Evolutionary conservation across 2,797 vertebrate genomes (phyloP), one percentile per base, ranked within the genome.

Genomic region (Etheostoma perlongum): DNA sequence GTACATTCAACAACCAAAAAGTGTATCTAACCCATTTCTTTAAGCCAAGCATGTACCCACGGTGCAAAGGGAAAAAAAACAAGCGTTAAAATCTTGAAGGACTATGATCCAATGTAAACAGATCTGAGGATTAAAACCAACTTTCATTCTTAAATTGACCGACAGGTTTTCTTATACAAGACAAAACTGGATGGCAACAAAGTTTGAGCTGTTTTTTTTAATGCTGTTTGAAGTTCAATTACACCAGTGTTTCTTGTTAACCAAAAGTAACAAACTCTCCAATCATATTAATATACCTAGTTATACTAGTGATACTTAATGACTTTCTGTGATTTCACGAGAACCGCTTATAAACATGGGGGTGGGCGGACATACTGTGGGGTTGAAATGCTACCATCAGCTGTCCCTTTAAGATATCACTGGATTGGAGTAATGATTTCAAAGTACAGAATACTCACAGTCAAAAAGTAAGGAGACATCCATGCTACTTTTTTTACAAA

Each of bases 31-130:
- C 8, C 8, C 6, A 14, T 67, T 30, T 49, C 27, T 27, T 9
- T 33, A 44, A 70, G 4, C n/a, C 10, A 11, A 63, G n/a, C 30
- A 33, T 16, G 40, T 25, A 16, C 18, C 3, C 21, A 19, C 36
- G 6, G 25, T 55, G 55, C 14, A 64, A 51, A 64, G 1, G n/a
- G 6, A 48, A 65, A 65, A 61, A 48, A 55, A 67, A 33, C 0
- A 15, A 0, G 48, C 18, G 27, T 36, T 46, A 36, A 30, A 69
- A 51, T 42, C 40, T 69, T 62, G 46, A 52, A 66, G 23, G 40
- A 27, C 30, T 14, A 6, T 68, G 7, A 51, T 52, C 52, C 11
- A 74, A 74, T 61, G 19, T 25, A 25, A 63, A 70, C 18, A 12
- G 11, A 47, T 27, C 3, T 13, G 13, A 67, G 61, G 21, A 9